Conservation (phyloP, 2,888 invertebrate species). For the Acrobasis repandana region DNA sequence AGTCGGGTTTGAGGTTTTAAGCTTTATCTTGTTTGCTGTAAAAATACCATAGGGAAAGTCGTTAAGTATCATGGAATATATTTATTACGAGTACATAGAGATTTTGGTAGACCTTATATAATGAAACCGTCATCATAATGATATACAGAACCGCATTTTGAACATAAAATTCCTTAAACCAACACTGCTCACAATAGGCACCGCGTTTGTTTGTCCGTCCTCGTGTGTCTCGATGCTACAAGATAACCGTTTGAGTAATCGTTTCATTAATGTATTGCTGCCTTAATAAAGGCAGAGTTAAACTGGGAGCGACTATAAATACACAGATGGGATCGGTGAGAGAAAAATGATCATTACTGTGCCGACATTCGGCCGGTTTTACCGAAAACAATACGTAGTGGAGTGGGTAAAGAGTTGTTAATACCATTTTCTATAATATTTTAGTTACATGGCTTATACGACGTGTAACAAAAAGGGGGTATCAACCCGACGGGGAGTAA, state of each 20-base stretch:
- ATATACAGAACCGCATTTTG: not conserved
- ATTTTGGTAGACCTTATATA: too few relatives aligned
- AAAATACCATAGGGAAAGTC: too few relatives aligned
- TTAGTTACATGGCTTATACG: too few relatives aligned
- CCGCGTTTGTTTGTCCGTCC: constrained; percentile 28
- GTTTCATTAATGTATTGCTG: constrained; percentile 77
- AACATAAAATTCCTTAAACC: constrained; percentile 6
- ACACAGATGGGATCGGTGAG: constrained; percentile 59
- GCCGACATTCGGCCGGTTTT: constrained; percentile 52
- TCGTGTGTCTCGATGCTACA: constrained; percentile 47
- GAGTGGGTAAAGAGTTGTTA: constrained; percentile 46
- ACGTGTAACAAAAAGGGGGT: too few relatives aligned
- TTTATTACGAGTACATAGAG: too few relatives aligned
- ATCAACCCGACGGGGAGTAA: too few relatives aligned
- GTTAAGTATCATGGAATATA: too few relatives aligned
- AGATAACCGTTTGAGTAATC: constrained; percentile 70
- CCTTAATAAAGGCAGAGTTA: constrained; percentile 65
- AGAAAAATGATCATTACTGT: constrained; percentile 67
- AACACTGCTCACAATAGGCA: constrained; percentile 11
- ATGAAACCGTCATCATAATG: not conserved
- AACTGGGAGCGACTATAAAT: constrained; percentile 57
- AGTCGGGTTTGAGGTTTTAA: too few relatives aligned
- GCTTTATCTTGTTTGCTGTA: too few relatives aligned
- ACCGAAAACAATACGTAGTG: constrained; percentile 48
- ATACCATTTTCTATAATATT: constrained; percentile 7